Evolutionary conservation across 2,888 invertebrate species (phyloP).

Genomic region (Chrysomela aeneicollis): DNA sequence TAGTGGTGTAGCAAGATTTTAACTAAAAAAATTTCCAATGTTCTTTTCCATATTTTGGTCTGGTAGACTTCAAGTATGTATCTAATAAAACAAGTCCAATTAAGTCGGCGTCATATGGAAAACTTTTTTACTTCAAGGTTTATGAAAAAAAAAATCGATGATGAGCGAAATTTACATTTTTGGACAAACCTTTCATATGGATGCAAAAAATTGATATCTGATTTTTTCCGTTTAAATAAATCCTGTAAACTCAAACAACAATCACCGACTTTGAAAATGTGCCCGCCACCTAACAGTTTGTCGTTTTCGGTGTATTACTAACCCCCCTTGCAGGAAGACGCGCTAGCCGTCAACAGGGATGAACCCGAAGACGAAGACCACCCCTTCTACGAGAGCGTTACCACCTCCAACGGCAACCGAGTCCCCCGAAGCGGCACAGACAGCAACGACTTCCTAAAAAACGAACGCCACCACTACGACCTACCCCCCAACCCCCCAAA

Average conservation of each 20-base stretch:
- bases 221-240: too few relatives aligned
- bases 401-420: slow-evolving; percentile 32
- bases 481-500: slow-evolving; percentile 39
- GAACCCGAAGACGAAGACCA: slow-evolving; percentile 46
- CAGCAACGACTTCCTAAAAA: slow-evolving; percentile 51
- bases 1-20: too few relatives aligned
- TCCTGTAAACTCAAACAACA: background rate
- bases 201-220: too few relatives aligned
- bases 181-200: too few relatives aligned
- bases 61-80: too few relatives aligned
- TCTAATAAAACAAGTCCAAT: too few relatives aligned
- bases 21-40: too few relatives aligned
- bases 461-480: slow-evolving; percentile 52
- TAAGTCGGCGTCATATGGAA: too few relatives aligned
- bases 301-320: slow-evolving; percentile 45
- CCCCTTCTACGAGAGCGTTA: slow-evolving; percentile 51
- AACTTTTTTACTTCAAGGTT: too few relatives aligned
- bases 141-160: too few relatives aligned
- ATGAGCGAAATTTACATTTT: too few relatives aligned
- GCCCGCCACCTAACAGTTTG: slow-evolving; percentile 18
- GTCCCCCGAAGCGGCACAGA: slow-evolving; percentile 39
- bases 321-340: slow-evolving; percentile 54
- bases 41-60: too few relatives aligned
- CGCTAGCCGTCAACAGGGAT: slow-evolving; percentile 39
- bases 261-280: slow-evolving; percentile 28